Conservation (phyloP, 2,888 invertebrate genomes). For the Acleris emargana region DNA sequence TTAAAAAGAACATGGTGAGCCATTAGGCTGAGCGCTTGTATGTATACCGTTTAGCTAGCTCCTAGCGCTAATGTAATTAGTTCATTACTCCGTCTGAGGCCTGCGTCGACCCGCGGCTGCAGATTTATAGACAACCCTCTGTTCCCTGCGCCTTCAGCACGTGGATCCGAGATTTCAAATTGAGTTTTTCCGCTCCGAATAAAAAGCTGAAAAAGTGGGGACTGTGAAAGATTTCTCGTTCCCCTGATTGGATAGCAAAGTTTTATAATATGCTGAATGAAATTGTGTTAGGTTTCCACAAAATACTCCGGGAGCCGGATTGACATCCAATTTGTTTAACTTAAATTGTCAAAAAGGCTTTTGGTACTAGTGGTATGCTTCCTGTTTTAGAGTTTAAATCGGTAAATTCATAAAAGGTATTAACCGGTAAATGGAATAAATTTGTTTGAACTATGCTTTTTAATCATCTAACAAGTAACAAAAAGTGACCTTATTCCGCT, state of each 20-base stretch:
- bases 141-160: conserved; percentile 52
- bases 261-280: conserved; percentile 36
- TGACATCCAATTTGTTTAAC: conserved; percentile 24
- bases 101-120: conserved; percentile 59
- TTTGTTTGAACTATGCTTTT: background rate
- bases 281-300: conserved; percentile 25
- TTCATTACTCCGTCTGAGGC: conserved; percentile 71
- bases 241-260: conserved; percentile 34
- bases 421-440: no score
- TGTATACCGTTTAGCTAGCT: conserved; percentile 58
- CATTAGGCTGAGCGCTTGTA: conserved; percentile 52
- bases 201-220: conserved; percentile 54
- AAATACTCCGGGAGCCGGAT: conserved; percentile 31
- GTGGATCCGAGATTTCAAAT: conserved; percentile 53
- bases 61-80: conserved; percentile 77
- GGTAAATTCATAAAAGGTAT: no score
- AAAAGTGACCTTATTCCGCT: conserved; percentile 43
- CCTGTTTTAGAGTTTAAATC: no score
- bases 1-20: background rate
- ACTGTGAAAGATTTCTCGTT: conserved; percentile 40
- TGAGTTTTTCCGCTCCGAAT: conserved; percentile 54
- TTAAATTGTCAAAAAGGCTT: conserved; percentile 21
- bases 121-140: conserved; percentile 69
- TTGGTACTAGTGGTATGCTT: background rate
- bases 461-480: conserved; percentile 19